Base-by-base conservation (phyloP, 2,113 vertebrate species). In the Alouatta palliata region DNA sequence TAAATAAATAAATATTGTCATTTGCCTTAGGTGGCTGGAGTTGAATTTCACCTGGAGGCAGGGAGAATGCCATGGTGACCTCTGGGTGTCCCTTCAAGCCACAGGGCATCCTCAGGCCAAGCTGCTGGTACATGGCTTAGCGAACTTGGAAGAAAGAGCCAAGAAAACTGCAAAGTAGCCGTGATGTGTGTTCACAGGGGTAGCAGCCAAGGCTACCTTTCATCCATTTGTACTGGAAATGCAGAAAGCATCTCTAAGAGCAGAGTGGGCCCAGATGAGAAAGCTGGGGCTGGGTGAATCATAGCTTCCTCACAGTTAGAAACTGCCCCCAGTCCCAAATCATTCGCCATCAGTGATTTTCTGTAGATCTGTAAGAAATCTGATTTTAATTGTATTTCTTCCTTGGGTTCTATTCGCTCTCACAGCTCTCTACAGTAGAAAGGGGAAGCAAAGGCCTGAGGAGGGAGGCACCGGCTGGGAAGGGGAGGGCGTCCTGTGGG, bases 301-400 rank as follows among this genome's bases (percentile, higher is more conserved):
- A 10, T 5, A 21, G 70, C 40, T 66, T 17, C 13, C 30, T n/a
- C 19, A 79, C 58, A 45, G 21, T 17, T 40, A 95, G 82, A 81
- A 73, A n/a, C 40, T 64, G 0, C 52, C 95, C 40, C 91, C n/a
- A 12, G n/a, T 13, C 81, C 81, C 43, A 87, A 95, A 97, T 90
- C 96, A 87, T 97, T 95, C 97, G 64, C 71, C 54, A 27, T 54
- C 96, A 90, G 23, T 23, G 87, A 5, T 49, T 95, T 96, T 96
- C 96, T 82, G 96, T 66, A 81, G 82, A 35, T 21, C 43, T 45
- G 91, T 64, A 95, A 97, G 71, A 21, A 32, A 98, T 88, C 96
- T 87, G 61, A 77, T 27, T 91, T 86, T 32, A 56, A 95, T 10
- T n/a, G 81, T 92, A 94, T 81, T 95, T 97, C 90, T 96, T 87